Evolutionary conservation across 2,113 vertebrate genomes (phyloP).

Genomic region (Pollimyrus isidori): DNA sequence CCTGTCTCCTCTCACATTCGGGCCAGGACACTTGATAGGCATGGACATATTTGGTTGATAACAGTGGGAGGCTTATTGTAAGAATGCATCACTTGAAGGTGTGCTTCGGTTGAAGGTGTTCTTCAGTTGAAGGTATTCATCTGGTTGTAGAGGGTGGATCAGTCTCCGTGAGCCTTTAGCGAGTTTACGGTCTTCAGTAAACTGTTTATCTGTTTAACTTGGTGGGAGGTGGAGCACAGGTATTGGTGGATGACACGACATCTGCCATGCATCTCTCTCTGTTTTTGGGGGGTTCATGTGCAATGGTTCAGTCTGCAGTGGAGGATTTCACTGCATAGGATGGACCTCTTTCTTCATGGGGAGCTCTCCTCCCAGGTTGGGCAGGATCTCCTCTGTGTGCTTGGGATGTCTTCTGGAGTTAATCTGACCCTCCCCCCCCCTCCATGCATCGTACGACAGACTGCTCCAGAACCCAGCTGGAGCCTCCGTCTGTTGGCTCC

Average conservation of each 20-base stretch:
- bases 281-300: neutral
- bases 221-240: neutral
- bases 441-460: neutral
- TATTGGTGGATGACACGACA: neutral
- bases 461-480: constrained; percentile 12
- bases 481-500: constrained; percentile 19
- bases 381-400: neutral
- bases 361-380: neutral
- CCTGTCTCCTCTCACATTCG: neutral
- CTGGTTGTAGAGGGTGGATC: neutral
- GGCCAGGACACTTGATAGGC: neutral
- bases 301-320: neutral
- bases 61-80: neutral
- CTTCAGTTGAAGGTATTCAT: neutral
- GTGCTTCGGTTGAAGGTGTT: too few species aligned
- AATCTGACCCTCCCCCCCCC: neutral
- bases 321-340: neutral
- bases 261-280: neutral
- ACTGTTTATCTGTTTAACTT: neutral
- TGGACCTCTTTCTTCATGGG: neutral
- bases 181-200: neutral
- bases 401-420: neutral
- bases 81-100: neutral
- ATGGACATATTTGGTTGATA: neutral
- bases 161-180: neutral